phyloP scores from a whole-genome alignment of 92 coral and sea anemone species.

The Palythoa heliodiscus region DNA sequence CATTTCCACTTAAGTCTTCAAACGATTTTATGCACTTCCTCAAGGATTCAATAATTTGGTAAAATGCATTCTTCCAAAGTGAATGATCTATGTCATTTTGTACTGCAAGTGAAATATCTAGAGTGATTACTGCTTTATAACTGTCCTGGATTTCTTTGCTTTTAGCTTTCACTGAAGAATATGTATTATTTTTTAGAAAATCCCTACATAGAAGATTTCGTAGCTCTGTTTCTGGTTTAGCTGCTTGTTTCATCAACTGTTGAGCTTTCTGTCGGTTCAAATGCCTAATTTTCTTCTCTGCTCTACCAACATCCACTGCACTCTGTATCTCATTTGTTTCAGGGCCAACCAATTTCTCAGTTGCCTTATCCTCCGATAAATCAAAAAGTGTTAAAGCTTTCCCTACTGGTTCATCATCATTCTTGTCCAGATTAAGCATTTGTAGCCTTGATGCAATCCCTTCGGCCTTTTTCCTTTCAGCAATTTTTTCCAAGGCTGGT shows the following conservation, averaged over 20 bases:
- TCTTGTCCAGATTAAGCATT: slow-evolving; percentile 32
- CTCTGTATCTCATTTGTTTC: neutral
- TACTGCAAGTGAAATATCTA: slow-evolving; percentile 75
- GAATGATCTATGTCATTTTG: slow-evolving; percentile 83
- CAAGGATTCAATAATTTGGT: slow-evolving; percentile 88
- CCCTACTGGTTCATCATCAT: slow-evolving; percentile 7
- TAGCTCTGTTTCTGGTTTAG: slow-evolving; percentile 56
- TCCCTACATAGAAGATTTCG: slow-evolving; percentile 68
- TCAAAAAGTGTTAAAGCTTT: slow-evolving; percentile 22
- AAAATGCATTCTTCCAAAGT: slow-evolving; percentile 88
- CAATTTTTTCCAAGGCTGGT: slow-evolving; percentile 39
- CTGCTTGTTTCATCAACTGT: slow-evolving; percentile 58
- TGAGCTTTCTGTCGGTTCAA: slow-evolving; percentile 75
- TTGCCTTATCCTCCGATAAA: slow-evolving; percentile 8
- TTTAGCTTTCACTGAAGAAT: slow-evolving; percentile 53
- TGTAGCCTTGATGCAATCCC: slow-evolving; percentile 20
- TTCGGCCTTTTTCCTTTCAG: slow-evolving; percentile 27
- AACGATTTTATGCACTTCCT: slow-evolving; percentile 59
- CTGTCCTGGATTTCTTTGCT: slow-evolving; percentile 86
- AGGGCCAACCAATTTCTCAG: neutral
- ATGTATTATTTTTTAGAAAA: slow-evolving; percentile 57
- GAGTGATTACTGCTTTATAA: slow-evolving; percentile 79
- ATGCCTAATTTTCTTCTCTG: slow-evolving; percentile 66
- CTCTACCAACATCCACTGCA: slow-evolving; percentile 35
- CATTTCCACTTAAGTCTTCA: slow-evolving; percentile 37